Base-by-base conservation (phyloP, 2,888 invertebrate species). In the Mimumesa dahlbomi region DNA sequence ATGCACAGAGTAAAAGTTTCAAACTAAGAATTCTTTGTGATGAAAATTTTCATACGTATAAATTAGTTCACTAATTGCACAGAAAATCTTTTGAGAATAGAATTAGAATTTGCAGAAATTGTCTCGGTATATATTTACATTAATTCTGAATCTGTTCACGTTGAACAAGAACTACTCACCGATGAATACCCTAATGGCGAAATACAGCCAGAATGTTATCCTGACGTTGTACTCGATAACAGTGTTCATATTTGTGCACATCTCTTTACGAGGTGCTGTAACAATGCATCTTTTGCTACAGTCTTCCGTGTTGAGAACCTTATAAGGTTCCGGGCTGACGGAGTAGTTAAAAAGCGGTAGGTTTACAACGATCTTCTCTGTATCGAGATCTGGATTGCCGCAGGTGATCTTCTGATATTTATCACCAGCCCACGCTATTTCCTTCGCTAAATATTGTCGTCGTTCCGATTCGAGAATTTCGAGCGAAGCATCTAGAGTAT, bases 191-290 rank as follows among this genome's bases (percentile, higher is more conserved):
- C 93, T 91, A 73, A 94, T 92, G 43, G 90, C 91, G 29, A 94
- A 90, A 85, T 95, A 95, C 0, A 93, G 84, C 94, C 95, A 95
- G 87, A 95, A 95, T 0, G 95, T 95, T 58, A 94, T 88, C 1
- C 89, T 86, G 13, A 93, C 91, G 83, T 95, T 93, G 67, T 93
- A 89, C 82, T 94, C 94, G 16, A 93, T 90, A 31, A 91, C 90
- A 72, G 90, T 91, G 68, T 93, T 91, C 43, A 84, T 85, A 84
- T 94, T 94, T 2, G 91, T 90, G 84, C 94, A 94, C 16, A 94
- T 87, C 34, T 89, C 85, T 31, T 89, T 89, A 34, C 94, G 90
- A 0, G 92, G 91, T 4, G 91, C 91, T 0, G 92, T 91, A 0
- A 92, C 90, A 13, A 94, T 89, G 85, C 94, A 94, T 48, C 91